Percentiles rank a stretch among this genome's conserved stretches.
phyloP scores from a whole-genome alignment of 2,113 vertebrate genomes.

The Poicephalus gulielmi region DNA sequence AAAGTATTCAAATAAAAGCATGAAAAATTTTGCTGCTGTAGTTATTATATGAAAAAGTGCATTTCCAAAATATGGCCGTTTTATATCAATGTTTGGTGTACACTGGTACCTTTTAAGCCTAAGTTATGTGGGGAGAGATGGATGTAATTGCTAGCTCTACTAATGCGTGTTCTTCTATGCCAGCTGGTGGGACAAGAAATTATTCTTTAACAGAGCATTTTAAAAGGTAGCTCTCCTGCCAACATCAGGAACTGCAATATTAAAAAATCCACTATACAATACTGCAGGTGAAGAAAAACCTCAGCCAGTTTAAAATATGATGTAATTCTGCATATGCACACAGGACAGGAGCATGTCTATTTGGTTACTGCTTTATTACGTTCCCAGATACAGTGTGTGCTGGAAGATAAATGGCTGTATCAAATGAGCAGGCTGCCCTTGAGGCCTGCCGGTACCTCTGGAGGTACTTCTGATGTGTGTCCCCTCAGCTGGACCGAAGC shows the following conservation, averaged over 20 bases:
- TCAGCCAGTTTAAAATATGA: background rate
- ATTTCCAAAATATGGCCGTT: background rate
- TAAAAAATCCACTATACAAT: background rate
- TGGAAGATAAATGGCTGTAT: background rate
- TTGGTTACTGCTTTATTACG: background rate
- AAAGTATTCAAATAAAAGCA: background rate
- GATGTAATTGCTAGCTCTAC: background rate
- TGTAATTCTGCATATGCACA: background rate
- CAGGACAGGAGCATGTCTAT: background rate
- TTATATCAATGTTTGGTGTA: background rate
- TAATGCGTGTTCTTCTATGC: background rate
- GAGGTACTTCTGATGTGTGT: background rate
- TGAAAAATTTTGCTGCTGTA: background rate
- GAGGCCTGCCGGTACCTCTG: constrained; percentile 6
- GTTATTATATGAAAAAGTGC: background rate
- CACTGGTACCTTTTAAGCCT: background rate
- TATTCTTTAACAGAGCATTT: background rate
- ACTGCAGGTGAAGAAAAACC: background rate
- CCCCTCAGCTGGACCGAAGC: background rate
- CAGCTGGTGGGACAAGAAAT: background rate
- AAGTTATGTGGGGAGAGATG: background rate
- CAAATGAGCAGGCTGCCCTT: background rate
- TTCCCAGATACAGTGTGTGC: background rate
- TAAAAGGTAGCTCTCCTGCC: constrained; percentile 10
- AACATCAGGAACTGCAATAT: background rate